Percentiles rank a stretch among this genome's conserved stretches.
phyloP scores from a whole-genome alignment of 2,113 vertebrate genomes.

The Ovis canadensis region DNA sequence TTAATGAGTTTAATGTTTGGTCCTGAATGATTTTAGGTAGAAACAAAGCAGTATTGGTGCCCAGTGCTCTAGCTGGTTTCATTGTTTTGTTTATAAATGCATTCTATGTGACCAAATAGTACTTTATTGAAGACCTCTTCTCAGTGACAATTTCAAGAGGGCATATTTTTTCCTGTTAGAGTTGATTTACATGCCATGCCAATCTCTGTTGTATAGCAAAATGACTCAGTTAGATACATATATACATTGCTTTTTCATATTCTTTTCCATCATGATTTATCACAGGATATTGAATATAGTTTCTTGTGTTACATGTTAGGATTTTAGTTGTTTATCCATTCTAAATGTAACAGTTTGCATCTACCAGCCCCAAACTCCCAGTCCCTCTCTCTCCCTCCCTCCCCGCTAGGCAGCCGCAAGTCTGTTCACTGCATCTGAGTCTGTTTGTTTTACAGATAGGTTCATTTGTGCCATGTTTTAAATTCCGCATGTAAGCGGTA shows the following conservation, averaged over 20 bases:
- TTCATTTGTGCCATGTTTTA: not conserved
- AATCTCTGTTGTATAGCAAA: not conserved
- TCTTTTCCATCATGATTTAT: not conserved
- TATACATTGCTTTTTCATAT: not conserved
- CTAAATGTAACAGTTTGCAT: not conserved
- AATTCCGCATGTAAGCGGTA: not conserved
- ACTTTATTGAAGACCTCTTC: not conserved
- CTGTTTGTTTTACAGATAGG: not conserved
- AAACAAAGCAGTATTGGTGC: not conserved
- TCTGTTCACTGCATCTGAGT: not conserved
- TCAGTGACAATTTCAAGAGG: not conserved
- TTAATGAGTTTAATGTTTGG: not conserved
- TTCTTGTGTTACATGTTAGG: not conserved
- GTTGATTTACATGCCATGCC: not conserved
- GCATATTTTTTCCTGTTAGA: not conserved
- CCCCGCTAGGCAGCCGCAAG: fast-evolving
- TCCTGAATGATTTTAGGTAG: not conserved
- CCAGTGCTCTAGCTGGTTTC: not conserved
- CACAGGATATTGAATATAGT: not conserved
- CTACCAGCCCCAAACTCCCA: not conserved
- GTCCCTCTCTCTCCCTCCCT: not conserved
- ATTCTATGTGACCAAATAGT: not conserved
- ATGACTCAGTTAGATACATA: not conserved
- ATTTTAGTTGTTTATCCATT: not conserved
- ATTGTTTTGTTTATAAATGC: not conserved